A percentile compares a stretch with the other conserved stretches of the same genome.
These are phyloP conservation scores for Pygoscelis adeliae DNA, from an alignment of 2,113 vertebrate genomes.

Conservation along the genomic window DNA sequence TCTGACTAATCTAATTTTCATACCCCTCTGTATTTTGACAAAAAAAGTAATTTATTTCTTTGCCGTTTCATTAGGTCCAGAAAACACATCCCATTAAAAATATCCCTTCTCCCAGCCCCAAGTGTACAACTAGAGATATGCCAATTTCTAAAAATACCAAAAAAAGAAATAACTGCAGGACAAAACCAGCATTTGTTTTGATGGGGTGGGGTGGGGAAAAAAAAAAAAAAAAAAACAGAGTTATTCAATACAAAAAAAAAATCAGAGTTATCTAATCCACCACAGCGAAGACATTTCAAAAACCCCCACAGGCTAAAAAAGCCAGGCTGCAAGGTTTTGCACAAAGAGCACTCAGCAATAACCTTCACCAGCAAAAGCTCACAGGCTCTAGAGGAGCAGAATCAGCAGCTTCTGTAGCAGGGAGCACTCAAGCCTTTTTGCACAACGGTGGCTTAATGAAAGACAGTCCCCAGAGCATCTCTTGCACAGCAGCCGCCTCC, in stretches of 20 bases:
- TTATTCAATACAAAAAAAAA: too few species aligned
- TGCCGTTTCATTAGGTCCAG: background rate
- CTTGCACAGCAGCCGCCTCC: background rate
- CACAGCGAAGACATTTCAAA: background rate
- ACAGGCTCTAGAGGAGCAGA: background rate
- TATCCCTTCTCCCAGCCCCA: background rate
- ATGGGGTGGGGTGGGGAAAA: too few species aligned
- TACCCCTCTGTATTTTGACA: background rate
- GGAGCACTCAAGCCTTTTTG: background rate
- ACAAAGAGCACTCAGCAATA: background rate
- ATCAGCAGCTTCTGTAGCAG: background rate
- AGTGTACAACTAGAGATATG: background rate
- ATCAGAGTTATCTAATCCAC: background rate
- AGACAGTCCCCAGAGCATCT: background rate
- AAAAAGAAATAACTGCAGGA: background rate
- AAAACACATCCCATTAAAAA: background rate
- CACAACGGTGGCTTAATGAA: accelerated
- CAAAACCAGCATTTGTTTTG: background rate
- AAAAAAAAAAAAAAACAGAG: too few species aligned
- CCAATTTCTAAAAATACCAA: background rate
- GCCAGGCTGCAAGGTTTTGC: background rate
- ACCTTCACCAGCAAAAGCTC: background rate
- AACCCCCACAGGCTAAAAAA: background rate
- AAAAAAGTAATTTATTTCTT: background rate
- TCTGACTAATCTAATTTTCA: background rate